These are phyloP conservation scores for Neofelis nebulosa DNA, from an alignment of 2,113 vertebrate genomes.

Conservation along the genomic window DNA sequence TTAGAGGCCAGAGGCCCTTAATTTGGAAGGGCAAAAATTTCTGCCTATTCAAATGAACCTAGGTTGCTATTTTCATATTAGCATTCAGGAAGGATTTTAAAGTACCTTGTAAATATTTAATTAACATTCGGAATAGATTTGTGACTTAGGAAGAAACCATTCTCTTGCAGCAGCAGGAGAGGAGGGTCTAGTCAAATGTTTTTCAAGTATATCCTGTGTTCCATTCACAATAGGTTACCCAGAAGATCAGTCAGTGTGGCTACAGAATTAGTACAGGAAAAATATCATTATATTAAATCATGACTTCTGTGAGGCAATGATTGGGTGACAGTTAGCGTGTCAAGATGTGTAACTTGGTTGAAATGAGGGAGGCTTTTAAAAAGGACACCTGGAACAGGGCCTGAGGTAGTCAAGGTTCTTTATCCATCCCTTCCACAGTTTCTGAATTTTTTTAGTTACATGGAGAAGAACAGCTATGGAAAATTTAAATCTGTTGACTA, in stretches of 20 bases:
- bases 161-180: not conserved
- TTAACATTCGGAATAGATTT: constrained; percentile 32
- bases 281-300: not conserved
- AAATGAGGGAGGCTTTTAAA: not conserved
- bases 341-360: not conserved
- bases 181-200: not conserved
- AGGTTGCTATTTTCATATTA: constrained; percentile 49
- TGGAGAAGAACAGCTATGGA: not conserved
- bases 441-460: not conserved
- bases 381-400: not conserved
- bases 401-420: not conserved
- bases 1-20: not conserved
- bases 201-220: not conserved
- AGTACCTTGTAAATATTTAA: constrained; percentile 69
- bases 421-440: not conserved
- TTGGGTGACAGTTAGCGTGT: not conserved
- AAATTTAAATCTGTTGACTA: not conserved
- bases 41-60: constrained; percentile 34
- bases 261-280: not conserved
- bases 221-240: not conserved
- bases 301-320: not conserved
- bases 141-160: constrained; percentile 21
- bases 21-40: not conserved
- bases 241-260: not conserved
- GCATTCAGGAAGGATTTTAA: constrained; percentile 33